Conservation (phyloP, 1,140 invertebrate genomes). For the Scaptomyza hsui region DNA sequence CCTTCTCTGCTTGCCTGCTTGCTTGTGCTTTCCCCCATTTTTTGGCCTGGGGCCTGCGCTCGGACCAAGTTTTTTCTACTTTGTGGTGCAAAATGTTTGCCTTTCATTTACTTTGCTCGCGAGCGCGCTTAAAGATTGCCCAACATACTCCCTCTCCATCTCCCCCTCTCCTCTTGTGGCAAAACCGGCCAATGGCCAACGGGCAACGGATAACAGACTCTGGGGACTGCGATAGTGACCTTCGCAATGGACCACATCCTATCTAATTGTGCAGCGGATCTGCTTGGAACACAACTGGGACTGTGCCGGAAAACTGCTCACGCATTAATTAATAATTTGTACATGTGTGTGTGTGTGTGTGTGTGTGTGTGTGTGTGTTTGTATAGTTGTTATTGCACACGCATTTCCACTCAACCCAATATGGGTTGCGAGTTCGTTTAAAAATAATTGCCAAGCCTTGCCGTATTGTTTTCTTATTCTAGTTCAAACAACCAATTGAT, state of each 20-base stretch:
- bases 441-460: no score
- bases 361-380: conserved; percentile 8
- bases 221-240: conserved; percentile 21
- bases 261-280: conserved; percentile 26
- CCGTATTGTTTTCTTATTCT: no score
- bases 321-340: conserved; percentile 80
- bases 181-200: not conserved
- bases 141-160: not conserved
- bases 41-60: conserved; percentile 18
- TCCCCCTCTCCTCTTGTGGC: not conserved
- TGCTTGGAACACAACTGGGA: conserved; percentile 25
- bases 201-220: not conserved
- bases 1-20: not conserved
- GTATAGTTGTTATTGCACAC: conserved; percentile 43
- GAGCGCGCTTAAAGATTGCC: conserved; percentile 53
- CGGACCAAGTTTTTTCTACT: conserved; percentile 37
- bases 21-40: not conserved
- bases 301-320: conserved; percentile 57
- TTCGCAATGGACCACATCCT: conserved; percentile 28
- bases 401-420: conserved; percentile 49
- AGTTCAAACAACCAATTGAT: no score
- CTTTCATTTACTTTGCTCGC: conserved; percentile 71
- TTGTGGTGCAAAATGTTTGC: conserved; percentile 72
- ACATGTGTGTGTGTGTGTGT: conserved; percentile 30
- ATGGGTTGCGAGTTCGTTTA: no score